Percentiles rank a stretch among this genome's conserved stretches.
These are phyloP conservation scores for Aporrectodea caliginosa DNA, from an alignment of 1,140 invertebrate genomes.

Conservation along the genomic window DNA sequence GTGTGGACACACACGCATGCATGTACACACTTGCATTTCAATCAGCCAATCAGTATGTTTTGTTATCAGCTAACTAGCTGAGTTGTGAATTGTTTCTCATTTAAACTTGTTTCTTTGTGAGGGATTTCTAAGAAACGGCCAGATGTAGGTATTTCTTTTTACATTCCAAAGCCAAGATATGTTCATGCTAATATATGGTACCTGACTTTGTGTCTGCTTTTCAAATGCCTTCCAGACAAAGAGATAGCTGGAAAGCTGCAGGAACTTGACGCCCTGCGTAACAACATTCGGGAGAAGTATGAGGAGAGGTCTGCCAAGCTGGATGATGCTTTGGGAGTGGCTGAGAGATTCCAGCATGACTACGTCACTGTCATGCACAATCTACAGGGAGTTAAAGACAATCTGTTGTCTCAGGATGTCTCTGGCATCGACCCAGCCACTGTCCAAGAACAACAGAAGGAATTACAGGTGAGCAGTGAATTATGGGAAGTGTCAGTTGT, in stretches of 20 bases:
- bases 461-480: slow-evolving; percentile 62
- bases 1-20: too few species aligned
- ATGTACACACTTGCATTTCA: too few species aligned
- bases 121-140: too few species aligned
- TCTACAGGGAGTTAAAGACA: slow-evolving; percentile 82
- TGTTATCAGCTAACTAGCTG: too few species aligned
- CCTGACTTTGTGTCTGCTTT: too few species aligned
- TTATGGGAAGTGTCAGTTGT: too few species aligned
- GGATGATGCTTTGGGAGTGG: slow-evolving; percentile 78
- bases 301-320: slow-evolving; percentile 72
- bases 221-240: slow-evolving; percentile 41
- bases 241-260: slow-evolving; percentile 91
- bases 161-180: too few species aligned
- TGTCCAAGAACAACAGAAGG: slow-evolving; percentile 88
- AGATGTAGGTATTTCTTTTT: too few species aligned
- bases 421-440: slow-evolving; percentile 73
- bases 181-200: too few species aligned
- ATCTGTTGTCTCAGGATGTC: slow-evolving; percentile 81
- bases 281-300: slow-evolving; percentile 81
- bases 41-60: too few species aligned
- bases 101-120: too few species aligned
- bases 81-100: too few species aligned
- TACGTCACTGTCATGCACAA: slow-evolving; percentile 82
- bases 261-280: slow-evolving; percentile 85
- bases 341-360: slow-evolving; percentile 91